Evolutionary conservation across 2,888 invertebrate genomes (phyloP), one percentile per base, ranked within the genome.

Genomic region (Ditylenchus weischeri): DNA sequence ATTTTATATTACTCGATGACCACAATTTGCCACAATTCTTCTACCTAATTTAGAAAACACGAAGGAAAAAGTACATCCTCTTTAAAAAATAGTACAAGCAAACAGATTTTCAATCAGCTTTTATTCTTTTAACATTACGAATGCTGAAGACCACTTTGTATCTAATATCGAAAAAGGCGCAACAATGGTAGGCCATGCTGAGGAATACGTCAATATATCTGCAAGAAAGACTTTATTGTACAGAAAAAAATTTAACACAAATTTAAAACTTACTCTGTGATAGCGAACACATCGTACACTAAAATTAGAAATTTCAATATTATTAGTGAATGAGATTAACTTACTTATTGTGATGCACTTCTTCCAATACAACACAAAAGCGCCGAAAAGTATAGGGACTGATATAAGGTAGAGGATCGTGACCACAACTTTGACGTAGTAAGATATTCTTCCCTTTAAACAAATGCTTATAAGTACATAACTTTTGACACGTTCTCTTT

Each of bases 161-260:
- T 36, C 81, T 76, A 66, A 81, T 81, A 68, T 81, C 81, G 65
- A 78, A 82, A 69, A 80, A 81, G 48, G 81, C 81, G 57, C 81
- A 81, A 65, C 79, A 78, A 63, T 81, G 81, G 72, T 79, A 81
- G 50, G 75, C 74, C 60, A 81, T 81, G 69, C 77, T 79, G 57
- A 81, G 71, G 65, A 81, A 79, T 35, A 81, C 80, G 62, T 79
- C 81, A 21, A 74, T 58, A 71, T 81, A 43, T 43, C 43, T 43
- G 15, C 11, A 43, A 43, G 1, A 3, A 43, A 15, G 43, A 3
- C 8, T 15, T 43, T 43, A 43, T 43, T 13, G 15, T 43, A 15
- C 43, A 43, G 11, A 8, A 43, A 43, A 43, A 43, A 43, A 15
- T 13, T 10, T 15, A 3, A 3, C 5, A 43, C 8, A 43, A 15